Conservation (phyloP, 1,140 invertebrate species). For the Maniola jurtina region DNA sequence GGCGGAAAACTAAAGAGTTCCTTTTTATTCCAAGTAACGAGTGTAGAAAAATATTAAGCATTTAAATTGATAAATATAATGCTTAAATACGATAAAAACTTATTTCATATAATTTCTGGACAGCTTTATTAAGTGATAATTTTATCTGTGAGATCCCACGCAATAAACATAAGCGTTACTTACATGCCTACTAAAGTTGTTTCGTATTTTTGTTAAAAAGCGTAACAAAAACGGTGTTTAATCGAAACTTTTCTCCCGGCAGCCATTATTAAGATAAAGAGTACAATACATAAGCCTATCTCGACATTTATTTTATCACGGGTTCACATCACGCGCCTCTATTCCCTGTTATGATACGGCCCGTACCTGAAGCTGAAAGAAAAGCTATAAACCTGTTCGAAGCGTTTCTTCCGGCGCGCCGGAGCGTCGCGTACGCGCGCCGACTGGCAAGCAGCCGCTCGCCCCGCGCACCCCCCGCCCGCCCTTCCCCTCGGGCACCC, state of each 20-base stretch:
- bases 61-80: no score
- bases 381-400: constrained; percentile 79
- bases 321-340: constrained; percentile 77
- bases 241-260: constrained; percentile 71
- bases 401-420: constrained; percentile 74
- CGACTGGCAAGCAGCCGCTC: constrained; percentile 64
- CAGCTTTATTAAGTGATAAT: no score
- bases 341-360: constrained; percentile 79
- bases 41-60: no score
- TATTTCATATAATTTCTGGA: no score
- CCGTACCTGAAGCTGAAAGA: constrained; percentile 79
- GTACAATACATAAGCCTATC: constrained; percentile 79
- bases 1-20: no score
- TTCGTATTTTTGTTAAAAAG: constrained; percentile 34
- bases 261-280: constrained; percentile 78
- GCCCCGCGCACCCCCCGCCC: constrained; percentile 36
- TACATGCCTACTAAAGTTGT: background rate
- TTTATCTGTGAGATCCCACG: no score
- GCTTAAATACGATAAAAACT: no score
- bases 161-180: background rate
- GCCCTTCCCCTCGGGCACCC: constrained; percentile 39
- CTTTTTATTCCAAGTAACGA: no score
- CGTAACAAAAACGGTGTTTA: constrained; percentile 55
- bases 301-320: constrained; percentile 78
- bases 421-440: constrained; percentile 74